Conservation (phyloP, 23 tunicate genomes). For the Halocynthia aurantium region DNA sequence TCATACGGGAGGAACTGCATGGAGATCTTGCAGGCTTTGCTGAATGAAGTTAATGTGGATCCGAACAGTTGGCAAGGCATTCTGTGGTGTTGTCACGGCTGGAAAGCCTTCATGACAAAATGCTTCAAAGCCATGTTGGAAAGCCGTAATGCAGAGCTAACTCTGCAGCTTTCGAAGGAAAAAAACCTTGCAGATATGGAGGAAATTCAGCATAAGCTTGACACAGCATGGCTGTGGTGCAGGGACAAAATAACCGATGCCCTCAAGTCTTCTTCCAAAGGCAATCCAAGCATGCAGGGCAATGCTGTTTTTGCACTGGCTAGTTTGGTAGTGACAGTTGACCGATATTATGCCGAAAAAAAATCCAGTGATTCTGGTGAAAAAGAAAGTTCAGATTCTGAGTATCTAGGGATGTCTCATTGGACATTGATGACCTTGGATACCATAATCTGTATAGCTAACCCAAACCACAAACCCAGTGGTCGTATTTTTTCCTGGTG, state of each 20-base stretch:
- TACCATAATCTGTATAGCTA: constrained; percentile 47
- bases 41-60: constrained; percentile 74
- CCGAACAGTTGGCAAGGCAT: constrained; percentile 50
- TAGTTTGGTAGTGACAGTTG: constrained; percentile 29
- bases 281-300: constrained; percentile 73
- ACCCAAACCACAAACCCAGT: constrained; percentile 25
- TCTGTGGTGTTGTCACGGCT: constrained; percentile 30
- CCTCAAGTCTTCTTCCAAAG: constrained; percentile 54
- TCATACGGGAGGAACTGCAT: constrained; percentile 33
- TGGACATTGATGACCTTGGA: constrained; percentile 59
- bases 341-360: neutral
- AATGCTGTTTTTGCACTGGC: constrained; percentile 60
- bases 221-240: constrained; percentile 42
- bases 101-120: constrained; percentile 47
- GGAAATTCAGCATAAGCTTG: constrained; percentile 33
- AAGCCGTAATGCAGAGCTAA: constrained; percentile 47
- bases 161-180: constrained; percentile 39
- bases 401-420: constrained; percentile 42
- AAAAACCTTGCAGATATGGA: constrained; percentile 30
- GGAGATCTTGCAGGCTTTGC: constrained; percentile 50
- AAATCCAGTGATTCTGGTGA: neutral
- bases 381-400: constrained; percentile 10
- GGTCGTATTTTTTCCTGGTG: constrained; percentile 81
- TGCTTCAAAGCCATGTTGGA: constrained; percentile 29
- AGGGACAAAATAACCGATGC: constrained; percentile 58